phyloP scores from a whole-genome alignment of 2,888 invertebrate genomes.

The Monopis laevigella region DNA sequence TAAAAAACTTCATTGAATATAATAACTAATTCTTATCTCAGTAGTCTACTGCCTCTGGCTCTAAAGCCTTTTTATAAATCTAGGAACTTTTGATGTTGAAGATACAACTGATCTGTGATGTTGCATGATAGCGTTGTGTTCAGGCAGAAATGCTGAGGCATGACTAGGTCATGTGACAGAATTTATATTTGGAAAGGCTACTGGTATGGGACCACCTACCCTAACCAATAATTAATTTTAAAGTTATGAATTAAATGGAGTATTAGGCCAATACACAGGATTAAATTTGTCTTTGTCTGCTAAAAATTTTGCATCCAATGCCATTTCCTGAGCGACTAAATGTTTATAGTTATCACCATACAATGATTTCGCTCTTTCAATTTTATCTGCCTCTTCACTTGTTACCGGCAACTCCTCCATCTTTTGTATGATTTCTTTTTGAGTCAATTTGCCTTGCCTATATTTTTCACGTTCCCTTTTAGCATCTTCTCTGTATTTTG shows the following conservation, averaged over 20 bases:
- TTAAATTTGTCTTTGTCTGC: conserved; percentile 67
- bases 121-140: too few species aligned
- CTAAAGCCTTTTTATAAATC: too few species aligned
- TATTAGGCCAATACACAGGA: conserved; percentile 77
- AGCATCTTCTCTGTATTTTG: conserved; percentile 57
- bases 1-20: too few species aligned
- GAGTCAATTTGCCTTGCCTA: conserved; percentile 26
- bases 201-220: too few species aligned
- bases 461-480: conserved; percentile 33
- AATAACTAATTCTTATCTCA: too few species aligned
- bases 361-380: conserved; percentile 49
- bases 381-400: conserved; percentile 33
- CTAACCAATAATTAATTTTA: too few species aligned
- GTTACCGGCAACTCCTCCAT: conserved; percentile 26
- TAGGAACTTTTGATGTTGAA: too few species aligned
- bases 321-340: conserved; percentile 79
- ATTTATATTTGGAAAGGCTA: too few species aligned
- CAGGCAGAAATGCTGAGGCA: too few species aligned
- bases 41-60: too few species aligned
- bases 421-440: conserved; percentile 23
- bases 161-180: too few species aligned
- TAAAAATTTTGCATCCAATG: conserved; percentile 72
- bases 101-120: too few species aligned
- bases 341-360: conserved; percentile 74
- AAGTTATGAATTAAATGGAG: conserved; percentile 66